These are phyloP conservation scores for Barypeithes pellucidus DNA, from an alignment of 2,888 invertebrate species.

Conservation along the genomic window DNA sequence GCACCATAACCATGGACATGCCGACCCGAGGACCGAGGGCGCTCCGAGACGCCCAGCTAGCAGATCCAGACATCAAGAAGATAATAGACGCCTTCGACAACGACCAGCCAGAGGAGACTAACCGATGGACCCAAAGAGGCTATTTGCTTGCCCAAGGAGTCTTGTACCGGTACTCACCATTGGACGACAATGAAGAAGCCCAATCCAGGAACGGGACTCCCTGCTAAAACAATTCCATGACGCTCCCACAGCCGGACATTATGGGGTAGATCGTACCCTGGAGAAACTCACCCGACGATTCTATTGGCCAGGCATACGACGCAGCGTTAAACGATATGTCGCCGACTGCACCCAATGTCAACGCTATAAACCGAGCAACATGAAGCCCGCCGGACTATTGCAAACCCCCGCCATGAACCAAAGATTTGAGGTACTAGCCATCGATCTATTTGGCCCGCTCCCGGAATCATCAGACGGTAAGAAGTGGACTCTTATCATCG, in stretches of 20 bases:
- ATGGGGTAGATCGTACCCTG: too few species aligned
- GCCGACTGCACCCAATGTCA: conserved; percentile 59
- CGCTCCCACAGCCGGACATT: too few species aligned
- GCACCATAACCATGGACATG: too few species aligned
- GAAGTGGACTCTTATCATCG: conserved; percentile 57
- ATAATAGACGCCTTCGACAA: too few species aligned
- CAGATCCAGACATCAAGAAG: too few species aligned
- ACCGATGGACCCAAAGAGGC: conserved; percentile 55
- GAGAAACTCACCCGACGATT: too few species aligned
- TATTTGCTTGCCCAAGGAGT: conserved; percentile 57
- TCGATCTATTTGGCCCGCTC: conserved; percentile 61
- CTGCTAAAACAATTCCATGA: too few species aligned
- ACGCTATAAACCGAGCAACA: conserved; percentile 57
- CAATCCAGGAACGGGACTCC: conserved; percentile 44
- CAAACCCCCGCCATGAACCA: conserved; percentile 57
- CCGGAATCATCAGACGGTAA: conserved; percentile 51
- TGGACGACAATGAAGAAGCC: conserved; percentile 56
- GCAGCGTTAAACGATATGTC: conserved; percentile 54
- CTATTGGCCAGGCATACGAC: conserved; percentile 2
- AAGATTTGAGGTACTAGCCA: conserved; percentile 59
- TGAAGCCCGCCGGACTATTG: conserved; percentile 60
- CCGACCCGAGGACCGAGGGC: too few species aligned
- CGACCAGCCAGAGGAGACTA: not conserved
- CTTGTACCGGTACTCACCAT: conserved; percentile 49
- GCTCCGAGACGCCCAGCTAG: too few species aligned